Evolutionary conservation across 2,797 vertebrate genomes (phyloP).

Genomic region (Pseudopleuronectes americanus): DNA sequence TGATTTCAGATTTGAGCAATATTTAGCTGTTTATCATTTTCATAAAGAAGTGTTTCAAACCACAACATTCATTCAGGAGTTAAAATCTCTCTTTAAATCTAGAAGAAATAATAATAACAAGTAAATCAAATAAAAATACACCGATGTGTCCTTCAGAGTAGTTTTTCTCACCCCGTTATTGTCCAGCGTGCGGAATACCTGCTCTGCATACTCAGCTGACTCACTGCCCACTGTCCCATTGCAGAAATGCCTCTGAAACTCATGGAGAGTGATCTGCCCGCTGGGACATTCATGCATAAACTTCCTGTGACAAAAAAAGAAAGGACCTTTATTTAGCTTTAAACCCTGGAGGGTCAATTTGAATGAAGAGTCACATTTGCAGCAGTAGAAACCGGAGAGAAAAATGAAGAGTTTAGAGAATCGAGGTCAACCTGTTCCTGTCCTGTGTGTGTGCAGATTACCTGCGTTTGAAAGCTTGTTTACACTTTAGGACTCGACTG

Average conservation of each 20-base stretch:
- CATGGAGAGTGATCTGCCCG: slow-evolving; percentile 78
- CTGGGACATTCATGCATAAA: slow-evolving; percentile 80
- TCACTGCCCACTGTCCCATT: slow-evolving; percentile 75
- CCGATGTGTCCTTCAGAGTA: not conserved
- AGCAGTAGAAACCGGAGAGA: slow-evolving; percentile 6
- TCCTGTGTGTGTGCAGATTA: slow-evolving; percentile 44
- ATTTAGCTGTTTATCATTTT: too few relatives aligned
- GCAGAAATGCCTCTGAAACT: slow-evolving; percentile 82
- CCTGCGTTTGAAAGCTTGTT: slow-evolving; percentile 37
- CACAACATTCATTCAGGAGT: too few relatives aligned
- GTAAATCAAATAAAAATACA: too few relatives aligned
- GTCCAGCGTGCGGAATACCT: slow-evolving; percentile 80
- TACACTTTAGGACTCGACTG: slow-evolving; percentile 16
- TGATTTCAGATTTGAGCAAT: too few relatives aligned
- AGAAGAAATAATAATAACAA: too few relatives aligned
- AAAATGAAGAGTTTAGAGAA: slow-evolving; percentile 45
- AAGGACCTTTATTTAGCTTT: not conserved
- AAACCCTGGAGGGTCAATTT: not conserved
- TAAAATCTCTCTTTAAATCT: too few relatives aligned
- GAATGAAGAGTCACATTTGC: not conserved
- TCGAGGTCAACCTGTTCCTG: slow-evolving; percentile 45
- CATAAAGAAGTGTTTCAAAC: too few relatives aligned
- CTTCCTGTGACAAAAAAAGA: slow-evolving; percentile 64
- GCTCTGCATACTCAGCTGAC: slow-evolving; percentile 73
- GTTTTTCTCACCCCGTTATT: slow-evolving; percentile 68